A percentile compares a stretch with the other conserved stretches of the same genome.
phyloP scores from a whole-genome alignment of 2,888 invertebrate species.

The Anodontia alba region DNA sequence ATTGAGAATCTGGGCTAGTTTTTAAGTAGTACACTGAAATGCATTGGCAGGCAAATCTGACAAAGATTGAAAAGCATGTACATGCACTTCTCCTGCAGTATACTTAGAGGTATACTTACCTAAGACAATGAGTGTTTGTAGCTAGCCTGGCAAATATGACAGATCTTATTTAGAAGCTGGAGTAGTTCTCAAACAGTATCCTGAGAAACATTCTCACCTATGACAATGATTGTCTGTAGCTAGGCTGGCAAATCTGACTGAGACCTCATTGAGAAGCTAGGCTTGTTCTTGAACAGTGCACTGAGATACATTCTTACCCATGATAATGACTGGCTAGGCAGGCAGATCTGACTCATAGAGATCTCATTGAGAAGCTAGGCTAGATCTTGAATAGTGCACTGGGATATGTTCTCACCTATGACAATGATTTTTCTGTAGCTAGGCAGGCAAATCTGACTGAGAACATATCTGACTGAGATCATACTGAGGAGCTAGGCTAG shows the following conservation, averaged over 20 bases:
- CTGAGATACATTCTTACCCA: slow-evolving; percentile 33
- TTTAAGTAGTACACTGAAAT: too few relatives aligned
- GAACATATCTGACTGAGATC: slow-evolving; percentile 97
- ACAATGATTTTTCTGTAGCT: slow-evolving; percentile 95
- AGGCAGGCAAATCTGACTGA: slow-evolving; percentile 98
- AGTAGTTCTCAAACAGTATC: not conserved
- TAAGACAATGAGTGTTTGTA: slow-evolving; percentile 95
- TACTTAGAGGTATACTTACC: not conserved
- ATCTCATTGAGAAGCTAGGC: not conserved
- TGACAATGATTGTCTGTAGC: slow-evolving; percentile 96
- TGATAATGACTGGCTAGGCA: slow-evolving; percentile 97
- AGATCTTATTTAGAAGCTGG: slow-evolving; percentile 92
- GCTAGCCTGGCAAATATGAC: slow-evolving; percentile 96
- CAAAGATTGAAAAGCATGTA: too few relatives aligned
- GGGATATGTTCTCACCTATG: slow-evolving; percentile 87
- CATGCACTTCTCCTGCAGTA: too few relatives aligned
- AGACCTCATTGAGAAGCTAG: slow-evolving; percentile 92
- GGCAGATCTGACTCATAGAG: slow-evolving; percentile 92
- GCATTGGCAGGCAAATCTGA: too few relatives aligned
- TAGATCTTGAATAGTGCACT: too few relatives aligned
- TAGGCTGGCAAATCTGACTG: slow-evolving; percentile 97
- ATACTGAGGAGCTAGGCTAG: slow-evolving; percentile 98
- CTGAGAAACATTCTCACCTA: slow-evolving; percentile 27
- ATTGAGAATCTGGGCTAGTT: too few relatives aligned
- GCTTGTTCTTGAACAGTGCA: not conserved